Base-by-base conservation (phyloP, 2,888 invertebrate species). In the Cosmopolites sordidus region DNA sequence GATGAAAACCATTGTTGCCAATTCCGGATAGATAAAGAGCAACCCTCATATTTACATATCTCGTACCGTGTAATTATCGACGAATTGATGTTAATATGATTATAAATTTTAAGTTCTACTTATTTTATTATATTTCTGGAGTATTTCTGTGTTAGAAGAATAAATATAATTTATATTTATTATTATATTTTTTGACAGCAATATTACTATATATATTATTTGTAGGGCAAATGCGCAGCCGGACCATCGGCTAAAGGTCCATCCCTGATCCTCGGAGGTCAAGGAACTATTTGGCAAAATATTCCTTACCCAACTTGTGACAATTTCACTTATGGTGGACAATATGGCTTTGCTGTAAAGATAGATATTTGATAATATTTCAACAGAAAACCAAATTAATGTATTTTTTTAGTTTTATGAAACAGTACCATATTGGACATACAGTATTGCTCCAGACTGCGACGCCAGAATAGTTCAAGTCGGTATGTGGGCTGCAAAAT, bases 241-340 rank as follows among this genome's bases (percentile, higher is more conserved):
- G 64, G 64, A 11, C 62, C 64, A 11, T 27, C 27, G 8, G 58
- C 48, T 1, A 42, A 50, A 5, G 59, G 60, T 8, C 62, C 64
- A 11, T 64, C 64, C 0, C 61, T 51, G 43, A 58, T 64, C n/a
- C 61, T 62, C 45, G 61, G 57, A 38, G 62, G 56, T 37, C 60
- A 62, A 43, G 60, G 64, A 44, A 48, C 16, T 3, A 43, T 57
- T 6, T 57, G 52, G 49, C 54, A 57, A 41, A 53, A 50, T 15
- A 60, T 64, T 37, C 62, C 64, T 16, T 62, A 60, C 53, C 56
- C 64, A 6, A 60, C 64, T 8, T 64, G 64, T 30, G 64, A 64
- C 43, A 53, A 47, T 16, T 62, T 64, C 48, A 58, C 53, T 30
- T 64, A 49, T 43, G 64, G 64, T 15, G 62, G 62, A 9, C 16